These are phyloP conservation scores for Oncorhynchus clarkii DNA, from an alignment of 2,113 vertebrate species.

Conservation along the genomic window DNA sequence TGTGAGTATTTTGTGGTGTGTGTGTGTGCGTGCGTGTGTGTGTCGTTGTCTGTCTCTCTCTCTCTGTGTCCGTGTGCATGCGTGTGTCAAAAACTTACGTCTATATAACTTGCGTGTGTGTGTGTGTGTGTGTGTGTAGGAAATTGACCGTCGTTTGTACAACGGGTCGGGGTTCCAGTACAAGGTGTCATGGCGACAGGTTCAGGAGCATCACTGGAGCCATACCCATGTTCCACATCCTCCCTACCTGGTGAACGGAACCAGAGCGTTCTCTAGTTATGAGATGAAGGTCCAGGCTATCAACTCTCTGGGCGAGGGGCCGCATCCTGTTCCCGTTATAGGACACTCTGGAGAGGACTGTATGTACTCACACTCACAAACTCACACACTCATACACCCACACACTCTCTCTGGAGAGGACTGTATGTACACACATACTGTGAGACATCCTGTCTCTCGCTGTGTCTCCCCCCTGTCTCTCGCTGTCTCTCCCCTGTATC, in stretches of 20 bases:
- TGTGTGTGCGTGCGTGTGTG: no score
- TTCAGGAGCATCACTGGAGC: conserved; percentile 58
- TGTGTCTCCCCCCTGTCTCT: no score
- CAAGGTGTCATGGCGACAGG: conserved; percentile 78
- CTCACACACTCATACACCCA: neutral
- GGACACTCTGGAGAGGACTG: conserved; percentile 86
- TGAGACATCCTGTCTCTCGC: no score
- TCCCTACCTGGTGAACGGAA: conserved; percentile 70
- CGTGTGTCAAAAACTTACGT: neutral
- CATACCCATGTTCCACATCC: conserved; percentile 48
- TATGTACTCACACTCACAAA: conserved; percentile 61
- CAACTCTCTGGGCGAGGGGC: conserved; percentile 75
- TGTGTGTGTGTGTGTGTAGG: conserved; percentile 59
- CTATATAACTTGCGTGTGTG: neutral
- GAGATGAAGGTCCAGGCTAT: conserved; percentile 83
- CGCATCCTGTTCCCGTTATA: conserved; percentile 48
- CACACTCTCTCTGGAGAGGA: neutral
- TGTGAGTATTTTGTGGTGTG: no score
- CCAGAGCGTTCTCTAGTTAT: conserved; percentile 76
- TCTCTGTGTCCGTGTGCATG: no score
- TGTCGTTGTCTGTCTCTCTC: no score
- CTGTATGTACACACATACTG: neutral
- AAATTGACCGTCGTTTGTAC: conserved; percentile 69
- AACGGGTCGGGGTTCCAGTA: conserved; percentile 77
- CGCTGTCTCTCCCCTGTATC: no score